Percentiles rank a stretch among this genome's conserved stretches.
phyloP scores from a whole-genome alignment of 35 echinoderm and acorn worm genomes.

The Anneissia japonica region DNA sequence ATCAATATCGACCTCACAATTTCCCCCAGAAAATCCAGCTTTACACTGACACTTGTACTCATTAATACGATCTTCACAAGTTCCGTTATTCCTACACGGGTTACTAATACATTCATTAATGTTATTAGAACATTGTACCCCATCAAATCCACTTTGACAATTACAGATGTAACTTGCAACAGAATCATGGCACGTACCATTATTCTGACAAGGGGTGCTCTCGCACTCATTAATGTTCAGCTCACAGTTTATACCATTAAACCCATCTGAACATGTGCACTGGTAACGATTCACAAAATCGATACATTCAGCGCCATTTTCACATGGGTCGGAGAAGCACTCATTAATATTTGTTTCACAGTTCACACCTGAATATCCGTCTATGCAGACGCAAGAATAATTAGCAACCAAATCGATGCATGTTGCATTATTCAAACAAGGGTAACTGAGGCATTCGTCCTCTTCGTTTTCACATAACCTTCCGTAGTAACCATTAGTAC shows the following conservation, averaged over 20 bases:
- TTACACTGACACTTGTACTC: conserved; percentile 8
- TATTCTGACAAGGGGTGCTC: neutral
- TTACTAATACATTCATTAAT: neutral
- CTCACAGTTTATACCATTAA: neutral
- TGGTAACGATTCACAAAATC: neutral
- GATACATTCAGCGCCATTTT: neutral
- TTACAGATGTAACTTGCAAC: neutral
- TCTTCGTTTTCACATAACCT: neutral
- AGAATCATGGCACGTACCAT: neutral
- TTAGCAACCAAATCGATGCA: neutral
- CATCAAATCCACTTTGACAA: neutral
- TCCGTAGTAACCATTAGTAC: neutral
- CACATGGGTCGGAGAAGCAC: neutral
- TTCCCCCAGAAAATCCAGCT: neutral
- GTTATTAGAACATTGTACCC: neutral
- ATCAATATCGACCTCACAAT: conserved; percentile 16
- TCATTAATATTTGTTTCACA: conserved; percentile 10
- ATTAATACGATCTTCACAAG: neutral
- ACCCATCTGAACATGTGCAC: neutral
- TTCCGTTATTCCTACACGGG: neutral
- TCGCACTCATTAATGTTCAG: neutral
- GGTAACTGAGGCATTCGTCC: neutral
- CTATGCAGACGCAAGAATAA: neutral
- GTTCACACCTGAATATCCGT: neutral
- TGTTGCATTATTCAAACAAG: neutral